Conservation (phyloP, 1,140 invertebrate genomes). For the Pararge aegeria region DNA sequence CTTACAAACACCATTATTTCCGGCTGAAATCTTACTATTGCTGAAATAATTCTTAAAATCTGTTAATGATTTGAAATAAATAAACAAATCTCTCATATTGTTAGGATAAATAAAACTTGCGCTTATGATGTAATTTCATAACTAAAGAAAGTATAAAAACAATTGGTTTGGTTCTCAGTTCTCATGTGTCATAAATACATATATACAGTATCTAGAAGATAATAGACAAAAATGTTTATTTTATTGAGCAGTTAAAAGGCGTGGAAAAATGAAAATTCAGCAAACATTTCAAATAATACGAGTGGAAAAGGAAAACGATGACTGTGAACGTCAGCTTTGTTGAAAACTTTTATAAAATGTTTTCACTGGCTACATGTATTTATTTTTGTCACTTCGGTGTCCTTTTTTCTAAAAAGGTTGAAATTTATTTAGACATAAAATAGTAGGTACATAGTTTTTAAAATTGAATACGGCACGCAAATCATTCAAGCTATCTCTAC, state of each 20-base stretch:
- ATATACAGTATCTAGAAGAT: not conserved
- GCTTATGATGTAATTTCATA: too few species aligned
- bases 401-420: not conserved
- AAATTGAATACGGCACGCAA: too few species aligned
- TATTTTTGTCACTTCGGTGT: constrained; percentile 2
- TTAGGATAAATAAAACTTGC: too few species aligned
- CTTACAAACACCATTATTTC: too few species aligned
- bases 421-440: not conserved
- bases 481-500: too few species aligned
- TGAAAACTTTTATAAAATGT: constrained; percentile 14
- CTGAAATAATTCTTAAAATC: too few species aligned
- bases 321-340: constrained; percentile 4
- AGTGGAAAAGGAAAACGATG: constrained; percentile 10
- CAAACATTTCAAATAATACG: constrained; percentile 11
- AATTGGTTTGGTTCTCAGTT: not conserved
- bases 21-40: too few species aligned
- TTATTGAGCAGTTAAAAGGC: constrained; percentile 11
- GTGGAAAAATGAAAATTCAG: constrained; percentile 12
- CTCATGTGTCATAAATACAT: not conserved
- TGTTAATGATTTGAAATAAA: too few species aligned
- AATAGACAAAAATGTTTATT: constrained; percentile 6
- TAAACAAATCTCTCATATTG: too few species aligned
- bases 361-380: constrained; percentile 7
- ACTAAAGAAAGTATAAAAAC: too few species aligned
- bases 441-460: too few species aligned